Percentiles rank a stretch among this genome's conserved stretches.
phyloP scores from a whole-genome alignment of 2,888 invertebrate genomes.

The Ophion costatus region DNA sequence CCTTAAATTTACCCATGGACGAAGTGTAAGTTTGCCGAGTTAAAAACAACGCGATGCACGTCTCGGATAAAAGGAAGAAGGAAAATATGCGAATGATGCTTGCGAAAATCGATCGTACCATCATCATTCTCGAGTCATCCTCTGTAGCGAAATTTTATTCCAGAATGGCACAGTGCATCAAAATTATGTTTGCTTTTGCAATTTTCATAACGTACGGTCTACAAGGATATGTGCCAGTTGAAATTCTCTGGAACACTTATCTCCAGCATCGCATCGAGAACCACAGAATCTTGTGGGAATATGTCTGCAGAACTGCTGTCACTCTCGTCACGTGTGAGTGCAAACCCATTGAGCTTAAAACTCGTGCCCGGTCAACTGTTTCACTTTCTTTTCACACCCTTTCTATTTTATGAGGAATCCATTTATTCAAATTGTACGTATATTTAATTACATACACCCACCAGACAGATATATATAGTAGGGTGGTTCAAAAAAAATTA shows the following conservation, averaged over 20 bases:
- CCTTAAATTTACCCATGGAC: conserved; percentile 90
- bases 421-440: too few species aligned
- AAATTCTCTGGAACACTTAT: conserved; percentile 88
- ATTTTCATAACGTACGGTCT: conserved; percentile 94
- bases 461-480: too few species aligned
- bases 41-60: background rate
- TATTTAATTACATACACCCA: too few species aligned
- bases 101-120: too few species aligned
- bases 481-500: too few species aligned
- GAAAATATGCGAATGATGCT: too few species aligned
- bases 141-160: conserved; percentile 42
- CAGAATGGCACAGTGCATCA: conserved; percentile 88
- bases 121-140: background rate
- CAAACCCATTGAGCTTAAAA: background rate
- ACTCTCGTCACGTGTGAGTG: conserved; percentile 87
- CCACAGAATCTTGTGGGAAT: conserved; percentile 84
- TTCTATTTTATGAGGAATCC: too few species aligned
- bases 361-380: background rate
- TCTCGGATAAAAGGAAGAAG: background rate
- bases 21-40: conserved; percentile 84
- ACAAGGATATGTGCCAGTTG: conserved; percentile 95
- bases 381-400: background rate
- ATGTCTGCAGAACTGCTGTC: conserved; percentile 84
- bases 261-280: conserved; percentile 75
- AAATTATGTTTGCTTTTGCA: conserved; percentile 87